A percentile compares a stretch with the other conserved stretches of the same genome.
phyloP scores from a whole-genome alignment of 1,140 invertebrate genomes.

The Homalodisca vitripennis region DNA sequence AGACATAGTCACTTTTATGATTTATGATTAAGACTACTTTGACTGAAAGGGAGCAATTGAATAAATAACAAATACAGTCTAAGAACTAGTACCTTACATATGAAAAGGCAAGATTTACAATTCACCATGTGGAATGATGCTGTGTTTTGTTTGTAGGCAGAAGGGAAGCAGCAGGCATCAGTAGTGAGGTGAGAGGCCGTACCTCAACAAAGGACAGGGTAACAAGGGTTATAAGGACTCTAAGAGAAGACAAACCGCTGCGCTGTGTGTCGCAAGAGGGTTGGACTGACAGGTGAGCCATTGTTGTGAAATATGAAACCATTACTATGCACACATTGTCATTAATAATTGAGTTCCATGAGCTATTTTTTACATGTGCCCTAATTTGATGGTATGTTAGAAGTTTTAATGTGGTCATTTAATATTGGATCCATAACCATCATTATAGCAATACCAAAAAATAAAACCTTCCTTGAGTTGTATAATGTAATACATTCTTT shows the following conservation, averaged over 20 bases:
- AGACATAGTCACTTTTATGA: too few species aligned
- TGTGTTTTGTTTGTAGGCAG: too few species aligned
- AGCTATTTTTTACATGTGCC: not conserved
- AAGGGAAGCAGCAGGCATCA: constrained; percentile 41
- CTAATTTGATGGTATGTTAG: not conserved
- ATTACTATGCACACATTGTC: too few species aligned
- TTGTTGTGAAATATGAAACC: not conserved
- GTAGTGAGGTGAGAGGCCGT: constrained; percentile 46
- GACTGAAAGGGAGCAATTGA: too few species aligned
- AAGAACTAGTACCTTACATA: too few species aligned
- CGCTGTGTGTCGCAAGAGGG: constrained; percentile 97
- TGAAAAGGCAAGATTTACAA: too few species aligned
- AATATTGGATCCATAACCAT: not conserved
- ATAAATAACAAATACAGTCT: too few species aligned
- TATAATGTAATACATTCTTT: too few species aligned
- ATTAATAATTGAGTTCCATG: too few species aligned
- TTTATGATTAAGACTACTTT: too few species aligned
- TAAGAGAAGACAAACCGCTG: constrained; percentile 84
- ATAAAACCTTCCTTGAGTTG: too few species aligned
- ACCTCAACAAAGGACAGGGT: constrained; percentile 33
- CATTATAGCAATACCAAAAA: not conserved
- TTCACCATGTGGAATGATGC: too few species aligned
- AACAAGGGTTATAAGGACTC: constrained; percentile 72
- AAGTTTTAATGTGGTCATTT: not conserved
- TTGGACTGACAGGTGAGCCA: constrained; percentile 68